phyloP scores from a whole-genome alignment of 2,113 vertebrate species.

The Polypterus bichir region DNA sequence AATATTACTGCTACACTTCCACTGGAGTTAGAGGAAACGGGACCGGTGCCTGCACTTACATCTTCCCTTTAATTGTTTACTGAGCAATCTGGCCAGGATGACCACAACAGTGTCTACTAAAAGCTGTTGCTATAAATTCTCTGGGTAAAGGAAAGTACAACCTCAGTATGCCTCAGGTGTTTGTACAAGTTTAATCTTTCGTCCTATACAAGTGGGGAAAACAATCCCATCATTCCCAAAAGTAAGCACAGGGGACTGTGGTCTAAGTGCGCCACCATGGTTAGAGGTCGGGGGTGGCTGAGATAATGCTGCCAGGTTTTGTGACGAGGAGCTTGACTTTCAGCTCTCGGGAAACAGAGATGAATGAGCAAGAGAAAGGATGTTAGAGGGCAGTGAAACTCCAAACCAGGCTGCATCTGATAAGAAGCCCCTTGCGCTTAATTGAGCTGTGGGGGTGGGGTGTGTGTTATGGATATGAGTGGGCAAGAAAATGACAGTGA shows the following conservation, averaged over 20 bases:
- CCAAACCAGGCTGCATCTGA: conserved; percentile 69
- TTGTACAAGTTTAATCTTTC: conserved; percentile 19
- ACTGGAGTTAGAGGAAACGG: no score
- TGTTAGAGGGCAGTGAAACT: conserved; percentile 60
- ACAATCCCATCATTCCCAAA: no score
- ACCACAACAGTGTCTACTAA: no score
- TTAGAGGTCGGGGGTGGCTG: conserved; percentile 55
- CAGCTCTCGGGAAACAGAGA: conserved; percentile 65
- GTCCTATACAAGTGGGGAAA: no score
- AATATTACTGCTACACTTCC: no score
- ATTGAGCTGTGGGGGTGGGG: no score
- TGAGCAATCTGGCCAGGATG: no score
- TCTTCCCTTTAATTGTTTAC: no score
- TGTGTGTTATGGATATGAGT: no score
- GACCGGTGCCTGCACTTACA: no score
- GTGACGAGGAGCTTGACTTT: conserved; percentile 74
- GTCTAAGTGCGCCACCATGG: conserved; percentile 22
- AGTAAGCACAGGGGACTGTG: conserved; percentile 18
- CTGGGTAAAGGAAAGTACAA: conserved; percentile 6
- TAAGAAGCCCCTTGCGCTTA: conserved; percentile 37
- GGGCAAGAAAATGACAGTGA: no score
- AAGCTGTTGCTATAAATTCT: no score
- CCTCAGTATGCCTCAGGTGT: conserved; percentile 42
- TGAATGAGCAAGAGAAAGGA: conserved; percentile 58
- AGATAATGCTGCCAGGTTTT: conserved; percentile 66